These are phyloP conservation scores for Oeneis ivallda DNA, from an alignment of 2,888 invertebrate species.

Conservation along the genomic window DNA sequence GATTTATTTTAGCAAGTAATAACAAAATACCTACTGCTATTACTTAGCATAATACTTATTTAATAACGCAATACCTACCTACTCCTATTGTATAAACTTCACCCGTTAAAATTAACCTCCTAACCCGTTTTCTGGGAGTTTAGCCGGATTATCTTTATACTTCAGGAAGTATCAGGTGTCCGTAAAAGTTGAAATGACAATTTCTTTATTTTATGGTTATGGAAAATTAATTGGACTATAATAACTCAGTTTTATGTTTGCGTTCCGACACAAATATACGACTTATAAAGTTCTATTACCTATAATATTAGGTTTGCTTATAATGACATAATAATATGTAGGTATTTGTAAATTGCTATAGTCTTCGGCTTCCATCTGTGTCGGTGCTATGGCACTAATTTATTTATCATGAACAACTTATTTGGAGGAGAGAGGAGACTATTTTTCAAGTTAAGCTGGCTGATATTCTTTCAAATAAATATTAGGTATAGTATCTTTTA, in stretches of 20 bases:
- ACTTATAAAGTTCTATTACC: background rate
- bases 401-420: too few species aligned
- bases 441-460: too few species aligned
- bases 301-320: background rate
- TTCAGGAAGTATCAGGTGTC: constrained; percentile 39
- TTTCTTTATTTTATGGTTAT: constrained; percentile 34
- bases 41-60: constrained; percentile 3
- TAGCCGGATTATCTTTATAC: constrained; percentile 27
- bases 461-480: too few species aligned
- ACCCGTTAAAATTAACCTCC: constrained; percentile 25
- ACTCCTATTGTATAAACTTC: constrained; percentile 20
- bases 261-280: background rate
- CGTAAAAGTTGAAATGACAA: constrained; percentile 40
- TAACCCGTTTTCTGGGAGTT: constrained; percentile 24
- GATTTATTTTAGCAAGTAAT: background rate
- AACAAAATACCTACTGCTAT: background rate
- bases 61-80: constrained; percentile 1
- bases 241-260: background rate
- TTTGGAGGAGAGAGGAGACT: too few species aligned
- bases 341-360: too few species aligned
- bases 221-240: constrained; percentile 26
- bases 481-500: too few species aligned
- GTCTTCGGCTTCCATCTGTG: too few species aligned
- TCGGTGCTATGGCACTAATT: too few species aligned
- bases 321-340: too few species aligned